These are phyloP conservation scores for Microplitis manilae DNA, from an alignment of 2,888 invertebrate species.

Conservation along the genomic window DNA sequence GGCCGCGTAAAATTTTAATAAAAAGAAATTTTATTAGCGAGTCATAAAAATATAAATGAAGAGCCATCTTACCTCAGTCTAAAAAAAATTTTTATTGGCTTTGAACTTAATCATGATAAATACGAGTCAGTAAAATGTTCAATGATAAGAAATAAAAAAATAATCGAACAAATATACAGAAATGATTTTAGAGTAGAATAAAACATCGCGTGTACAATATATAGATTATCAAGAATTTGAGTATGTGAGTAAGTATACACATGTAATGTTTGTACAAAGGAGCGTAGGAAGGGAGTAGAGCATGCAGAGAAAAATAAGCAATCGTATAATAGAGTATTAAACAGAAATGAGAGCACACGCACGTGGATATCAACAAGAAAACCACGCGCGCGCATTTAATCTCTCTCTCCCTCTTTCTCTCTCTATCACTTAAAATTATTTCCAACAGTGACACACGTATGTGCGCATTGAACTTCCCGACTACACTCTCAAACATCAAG, in stretches of 20 bases:
- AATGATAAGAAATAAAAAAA: background rate
- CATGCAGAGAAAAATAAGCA: background rate
- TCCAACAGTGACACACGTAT: slow-evolving; percentile 58
- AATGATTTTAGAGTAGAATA: background rate
- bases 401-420: slow-evolving; percentile 22
- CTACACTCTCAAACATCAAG: slow-evolving; percentile 39
- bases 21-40: too few relatives aligned
- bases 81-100: background rate
- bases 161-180: background rate
- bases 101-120: too few relatives aligned
- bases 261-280: background rate
- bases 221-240: background rate
- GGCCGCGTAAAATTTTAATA: too few relatives aligned
- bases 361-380: slow-evolving; percentile 6
- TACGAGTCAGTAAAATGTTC: background rate
- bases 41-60: too few relatives aligned
- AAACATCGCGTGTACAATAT: background rate
- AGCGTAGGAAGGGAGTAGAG: background rate
- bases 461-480: slow-evolving; percentile 70
- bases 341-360: slow-evolving; percentile 22
- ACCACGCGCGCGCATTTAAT: slow-evolving; percentile 46
- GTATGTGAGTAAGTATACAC: background rate
- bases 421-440: background rate
- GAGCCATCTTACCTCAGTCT: too few relatives aligned
- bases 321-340: background rate